Evolutionary conservation across 2,797 vertebrate species (phyloP).

Genomic region (Lateolabrax maculatus): DNA sequence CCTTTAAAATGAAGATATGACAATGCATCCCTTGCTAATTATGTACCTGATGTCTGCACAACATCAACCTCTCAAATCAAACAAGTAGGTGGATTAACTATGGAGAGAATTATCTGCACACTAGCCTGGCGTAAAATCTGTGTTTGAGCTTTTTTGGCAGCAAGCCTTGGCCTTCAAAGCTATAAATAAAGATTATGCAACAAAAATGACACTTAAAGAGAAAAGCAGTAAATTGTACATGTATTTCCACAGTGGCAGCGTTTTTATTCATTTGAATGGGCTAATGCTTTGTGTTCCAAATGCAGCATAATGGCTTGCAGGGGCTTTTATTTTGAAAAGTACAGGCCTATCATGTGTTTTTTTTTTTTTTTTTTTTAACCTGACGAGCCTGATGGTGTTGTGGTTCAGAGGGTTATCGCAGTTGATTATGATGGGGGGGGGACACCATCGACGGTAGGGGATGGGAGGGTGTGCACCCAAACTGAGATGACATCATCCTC

Average conservation of each 20-base stretch:
- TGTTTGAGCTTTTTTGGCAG: background rate
- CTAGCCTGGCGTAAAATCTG: background rate
- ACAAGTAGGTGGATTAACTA: background rate
- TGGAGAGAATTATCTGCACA: background rate
- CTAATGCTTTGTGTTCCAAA: background rate
- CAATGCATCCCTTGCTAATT: background rate
- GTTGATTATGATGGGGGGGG: constrained; percentile 30
- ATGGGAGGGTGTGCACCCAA: constrained; percentile 25
- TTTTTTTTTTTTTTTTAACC: too few species aligned
- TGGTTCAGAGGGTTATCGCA: constrained; percentile 53
- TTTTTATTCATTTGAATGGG: too few species aligned
- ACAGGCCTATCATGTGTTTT: constrained; percentile 31
- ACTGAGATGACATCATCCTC: constrained; percentile 75
- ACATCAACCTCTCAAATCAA: background rate
- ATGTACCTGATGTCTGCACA: background rate
- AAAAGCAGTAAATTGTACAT: background rate
- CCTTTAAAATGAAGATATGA: constrained; percentile 4
- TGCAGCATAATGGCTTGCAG: background rate
- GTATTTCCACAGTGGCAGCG: background rate
- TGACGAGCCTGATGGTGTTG: constrained; percentile 23
- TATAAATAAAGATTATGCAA: background rate
- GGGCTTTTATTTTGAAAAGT: constrained; percentile 68
- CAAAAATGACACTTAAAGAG: background rate
- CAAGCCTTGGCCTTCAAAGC: background rate
- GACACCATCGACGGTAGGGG: constrained; percentile 16